phyloP scores from a whole-genome alignment of 2,113 vertebrate species.

The Neoarius graeffei region DNA sequence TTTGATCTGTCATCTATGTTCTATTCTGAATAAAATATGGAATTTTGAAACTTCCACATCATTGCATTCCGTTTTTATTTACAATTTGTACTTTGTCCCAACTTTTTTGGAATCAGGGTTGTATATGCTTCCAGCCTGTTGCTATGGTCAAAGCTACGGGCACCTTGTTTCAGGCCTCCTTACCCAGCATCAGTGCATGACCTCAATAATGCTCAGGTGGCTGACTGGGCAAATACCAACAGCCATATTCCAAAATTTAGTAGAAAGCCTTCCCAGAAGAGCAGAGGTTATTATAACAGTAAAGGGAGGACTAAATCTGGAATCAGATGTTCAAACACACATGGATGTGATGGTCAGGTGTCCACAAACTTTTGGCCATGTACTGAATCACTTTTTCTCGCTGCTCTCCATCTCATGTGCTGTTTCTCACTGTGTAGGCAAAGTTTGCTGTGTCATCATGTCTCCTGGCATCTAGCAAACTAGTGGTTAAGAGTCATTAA shows the following conservation, averaged over 20 bases:
- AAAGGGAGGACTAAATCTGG: not conserved
- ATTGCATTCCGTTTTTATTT: too few relatives aligned
- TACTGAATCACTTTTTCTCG: not conserved
- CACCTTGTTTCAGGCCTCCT: not conserved
- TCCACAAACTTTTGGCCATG: not conserved
- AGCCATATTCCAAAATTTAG: not conserved
- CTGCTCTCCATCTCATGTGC: not conserved
- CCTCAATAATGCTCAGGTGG: not conserved
- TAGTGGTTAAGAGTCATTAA: not conserved
- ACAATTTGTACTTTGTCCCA: too few relatives aligned
- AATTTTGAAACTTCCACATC: too few relatives aligned
- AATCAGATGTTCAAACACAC: not conserved
- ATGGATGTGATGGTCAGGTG: not conserved
- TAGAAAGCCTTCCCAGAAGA: not conserved
- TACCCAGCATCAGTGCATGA: not conserved
- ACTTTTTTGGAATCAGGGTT: too few relatives aligned
- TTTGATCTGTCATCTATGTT: too few relatives aligned
- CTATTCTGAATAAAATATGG: too few relatives aligned
- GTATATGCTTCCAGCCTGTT: not conserved
- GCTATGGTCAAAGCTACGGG: not conserved
- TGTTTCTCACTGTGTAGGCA: not conserved
- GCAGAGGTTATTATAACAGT: not conserved
- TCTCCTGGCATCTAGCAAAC: not conserved
- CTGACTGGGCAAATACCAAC: not conserved
- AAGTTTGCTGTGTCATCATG: not conserved